Evolutionary conservation across 2,888 invertebrate genomes (phyloP), one percentile per base, ranked within the genome.

Genomic region (Amphiduros pacificus): DNA sequence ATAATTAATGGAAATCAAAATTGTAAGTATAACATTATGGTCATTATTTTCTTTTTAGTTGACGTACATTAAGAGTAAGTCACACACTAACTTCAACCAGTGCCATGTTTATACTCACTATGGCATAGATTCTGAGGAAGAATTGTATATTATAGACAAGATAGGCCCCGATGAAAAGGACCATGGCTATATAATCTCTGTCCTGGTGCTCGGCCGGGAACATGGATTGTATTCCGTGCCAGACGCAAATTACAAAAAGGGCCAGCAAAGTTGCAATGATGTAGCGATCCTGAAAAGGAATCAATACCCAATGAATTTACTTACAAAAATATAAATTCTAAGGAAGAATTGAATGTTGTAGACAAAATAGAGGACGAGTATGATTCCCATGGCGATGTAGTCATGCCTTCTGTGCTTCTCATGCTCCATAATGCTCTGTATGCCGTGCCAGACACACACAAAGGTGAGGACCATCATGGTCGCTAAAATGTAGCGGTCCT

Each of bases 361-460:
- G 53, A 57, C 14, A 3, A 40, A 11, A 29, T 61, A 61, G 20
- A 57, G 1, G 1, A 41, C 2, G 40, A 52, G 29, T 29, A 61
- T 22, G 28, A 57, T 56, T 29, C 40, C 52, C 28, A 61, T 36
- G 22, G 61, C 61, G 24, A 61, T 57, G 27, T 56, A 52, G 41
- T 61, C 61, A 29, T 41, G 32, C 40, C 53, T 27, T 22, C 14
- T 17, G 27, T 50, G 28, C n/a, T 50, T n/a, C 14, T 52, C 27
- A n/a, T n/a, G n/a, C 20, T 24, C 20, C 50, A 79, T 62, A n/a
- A 74, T 67, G 14, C 77, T 77, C 14, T 77, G 76, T 9, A 79
- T 66, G 20, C 76, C 78, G 64, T 81, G 81, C 80, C 80, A 81
- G 28, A 77, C 70, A 64, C 79, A 80, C n/a, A 79, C 75, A 1